These are phyloP conservation scores for Sebastes minor DNA, from an alignment of 2,797 vertebrate genomes.

Conservation along the genomic window DNA sequence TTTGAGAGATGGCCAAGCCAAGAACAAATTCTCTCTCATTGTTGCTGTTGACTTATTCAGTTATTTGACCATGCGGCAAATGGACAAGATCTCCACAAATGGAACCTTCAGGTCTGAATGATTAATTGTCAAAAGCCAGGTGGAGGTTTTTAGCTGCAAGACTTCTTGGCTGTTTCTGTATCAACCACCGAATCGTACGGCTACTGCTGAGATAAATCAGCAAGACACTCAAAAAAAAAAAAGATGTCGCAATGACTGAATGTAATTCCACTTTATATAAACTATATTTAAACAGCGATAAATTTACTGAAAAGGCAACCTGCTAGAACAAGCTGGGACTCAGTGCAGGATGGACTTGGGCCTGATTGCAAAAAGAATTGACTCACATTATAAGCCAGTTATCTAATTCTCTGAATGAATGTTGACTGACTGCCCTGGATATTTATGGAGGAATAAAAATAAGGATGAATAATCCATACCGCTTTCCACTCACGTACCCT, in stretches of 20 bases:
- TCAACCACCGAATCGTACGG: slow-evolving; percentile 17
- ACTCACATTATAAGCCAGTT: slow-evolving; percentile 4
- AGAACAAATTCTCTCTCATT: slow-evolving; percentile 70
- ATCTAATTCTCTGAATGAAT: slow-evolving; percentile 8
- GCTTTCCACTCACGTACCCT: slow-evolving; percentile 17
- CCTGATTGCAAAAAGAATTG: background rate
- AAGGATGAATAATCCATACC: slow-evolving; percentile 17
- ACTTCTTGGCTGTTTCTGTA: slow-evolving; percentile 21
- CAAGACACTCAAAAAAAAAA: background rate
- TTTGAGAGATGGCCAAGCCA: slow-evolving; percentile 73
- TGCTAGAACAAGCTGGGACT: background rate
- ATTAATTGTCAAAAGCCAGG: slow-evolving; percentile 73
- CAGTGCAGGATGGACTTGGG: background rate
- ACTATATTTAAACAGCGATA: slow-evolving; percentile 14
- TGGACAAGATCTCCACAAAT: slow-evolving; percentile 74
- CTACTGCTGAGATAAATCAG: slow-evolving; percentile 24
- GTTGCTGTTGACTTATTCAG: slow-evolving; percentile 82
- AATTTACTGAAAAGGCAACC: background rate
- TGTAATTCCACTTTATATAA: slow-evolving; percentile 17
- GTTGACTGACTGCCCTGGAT: slow-evolving; percentile 10
- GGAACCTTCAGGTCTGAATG: slow-evolving; percentile 76
- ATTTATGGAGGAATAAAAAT: slow-evolving; percentile 37
- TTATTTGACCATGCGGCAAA: slow-evolving; percentile 80
- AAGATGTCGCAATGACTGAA: slow-evolving; percentile 1
- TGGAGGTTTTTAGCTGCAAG: slow-evolving; percentile 52